Evolutionary conservation across 2,113 vertebrate species (phyloP).

Genomic region (Rhinichthys klamathensis): DNA sequence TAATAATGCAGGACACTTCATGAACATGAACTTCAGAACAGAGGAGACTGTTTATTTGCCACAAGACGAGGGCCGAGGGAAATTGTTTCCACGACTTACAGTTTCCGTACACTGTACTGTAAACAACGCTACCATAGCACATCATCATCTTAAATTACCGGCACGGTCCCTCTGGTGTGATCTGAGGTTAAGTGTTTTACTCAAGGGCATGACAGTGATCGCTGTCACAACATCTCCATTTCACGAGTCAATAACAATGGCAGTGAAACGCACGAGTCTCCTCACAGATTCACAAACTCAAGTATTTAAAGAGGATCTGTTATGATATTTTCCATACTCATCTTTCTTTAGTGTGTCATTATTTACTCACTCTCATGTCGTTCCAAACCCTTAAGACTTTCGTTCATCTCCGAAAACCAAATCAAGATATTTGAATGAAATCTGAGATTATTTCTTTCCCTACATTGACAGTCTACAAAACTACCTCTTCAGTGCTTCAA

Average conservation of each 20-base stretch:
- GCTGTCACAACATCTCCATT: background rate
- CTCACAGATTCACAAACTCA: background rate
- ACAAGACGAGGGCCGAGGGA: slow-evolving; percentile 4
- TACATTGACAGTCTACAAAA: no score
- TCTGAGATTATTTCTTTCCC: no score
- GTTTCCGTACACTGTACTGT: slow-evolving; percentile 4
- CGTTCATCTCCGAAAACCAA: no score
- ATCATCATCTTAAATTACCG: background rate
- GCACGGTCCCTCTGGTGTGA: background rate
- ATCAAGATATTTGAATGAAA: no score
- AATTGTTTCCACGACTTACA: slow-evolving; percentile 25
- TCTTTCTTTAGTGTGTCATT: no score
- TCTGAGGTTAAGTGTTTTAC: slow-evolving; percentile 9
- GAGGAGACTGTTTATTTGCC: slow-evolving; percentile 8
- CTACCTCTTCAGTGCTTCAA: no score
- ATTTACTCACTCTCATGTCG: no score
- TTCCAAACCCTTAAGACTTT: no score
- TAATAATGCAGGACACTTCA: background rate
- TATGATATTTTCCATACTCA: no score
- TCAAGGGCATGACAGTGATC: background rate
- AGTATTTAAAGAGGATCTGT: no score
- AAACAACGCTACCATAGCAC: slow-evolving; percentile 18
- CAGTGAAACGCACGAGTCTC: background rate
- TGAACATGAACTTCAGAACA: background rate
- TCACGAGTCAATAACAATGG: background rate